Evolutionary conservation across 2,113 vertebrate genomes (phyloP), one percentile per base, ranked within the genome.

Genomic region (Picathartes gymnocephalus): DNA sequence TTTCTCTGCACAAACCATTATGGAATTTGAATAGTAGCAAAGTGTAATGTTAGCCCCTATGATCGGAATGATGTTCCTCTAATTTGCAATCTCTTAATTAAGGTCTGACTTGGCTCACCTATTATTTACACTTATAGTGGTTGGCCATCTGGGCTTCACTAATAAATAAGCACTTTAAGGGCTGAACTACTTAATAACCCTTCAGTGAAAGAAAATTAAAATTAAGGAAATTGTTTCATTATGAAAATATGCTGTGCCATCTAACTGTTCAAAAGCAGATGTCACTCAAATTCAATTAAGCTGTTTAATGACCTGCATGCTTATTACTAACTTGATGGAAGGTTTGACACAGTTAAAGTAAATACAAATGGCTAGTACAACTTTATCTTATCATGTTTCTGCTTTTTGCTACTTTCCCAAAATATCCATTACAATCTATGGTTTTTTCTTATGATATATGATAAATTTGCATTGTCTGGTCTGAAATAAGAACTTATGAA

Each of bases 81-180:
- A 85, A 97, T 93, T 96, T 93, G 61, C 48, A 93, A 11, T 86
- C 87, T 90, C 69, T 92, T 96, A 94, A 96, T 96, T 94, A 95
- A 95, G 66, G 47, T 56, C 85, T 93, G 91, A 90, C 68, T 88
- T 23, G 60, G 71, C 68, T 96, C 60, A 94, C 89, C 89, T 95
- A 94, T 92, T 96, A 88, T 83, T 91, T 92, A 73, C 48, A 71
- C 71, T 93, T 95, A 62, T 0, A 74, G 86, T 79, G 50, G 74
- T 22, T 88, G 77, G 57, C 81, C 91, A 92, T 94, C 93, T 95
- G 95, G 61, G 71, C 66, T 80, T 96, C 76, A 45, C 92, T 88
- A 93, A 94, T 95, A 96, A 93, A 95, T 90, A 95, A 71, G 65
- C 54, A 62, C 35, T 96, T 95, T 64, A 92, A 90, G 92, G 65